phyloP scores from a whole-genome alignment of 2,113 vertebrate species.

The Equus quagga region DNA sequence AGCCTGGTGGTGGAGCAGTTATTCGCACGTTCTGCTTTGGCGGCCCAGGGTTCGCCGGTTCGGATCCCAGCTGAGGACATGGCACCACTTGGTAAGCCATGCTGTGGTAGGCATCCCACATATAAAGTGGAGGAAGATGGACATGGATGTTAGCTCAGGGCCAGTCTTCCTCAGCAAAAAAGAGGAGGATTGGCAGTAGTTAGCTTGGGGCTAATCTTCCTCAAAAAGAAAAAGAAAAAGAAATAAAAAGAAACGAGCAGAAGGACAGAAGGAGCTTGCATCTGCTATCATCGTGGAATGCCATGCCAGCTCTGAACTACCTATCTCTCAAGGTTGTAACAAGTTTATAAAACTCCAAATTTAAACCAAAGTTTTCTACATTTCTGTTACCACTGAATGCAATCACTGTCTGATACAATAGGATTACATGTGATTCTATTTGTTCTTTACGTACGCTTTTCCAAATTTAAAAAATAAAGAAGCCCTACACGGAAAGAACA shows the following conservation, averaged over 20 bases:
- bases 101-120: too few species aligned
- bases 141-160: too few species aligned
- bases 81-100: too few species aligned
- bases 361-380: background rate
- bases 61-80: too few species aligned
- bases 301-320: background rate
- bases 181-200: too few species aligned
- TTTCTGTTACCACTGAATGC: background rate
- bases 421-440: background rate
- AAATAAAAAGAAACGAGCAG: background rate
- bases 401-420: background rate
- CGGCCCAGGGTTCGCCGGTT: too few species aligned
- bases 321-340: background rate
- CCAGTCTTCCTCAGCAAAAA: too few species aligned
- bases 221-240: too few species aligned
- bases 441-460: background rate
- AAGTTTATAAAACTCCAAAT: background rate
- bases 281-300: background rate
- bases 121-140: too few species aligned
- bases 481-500: background rate
- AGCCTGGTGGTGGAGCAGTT: too few species aligned
- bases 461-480: background rate
- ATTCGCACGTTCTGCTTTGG: too few species aligned
- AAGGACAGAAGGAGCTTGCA: background rate
- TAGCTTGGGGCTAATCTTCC: too few species aligned